phyloP scores from a whole-genome alignment of 2,888 invertebrate genomes.

The Nysson spinosus region DNA sequence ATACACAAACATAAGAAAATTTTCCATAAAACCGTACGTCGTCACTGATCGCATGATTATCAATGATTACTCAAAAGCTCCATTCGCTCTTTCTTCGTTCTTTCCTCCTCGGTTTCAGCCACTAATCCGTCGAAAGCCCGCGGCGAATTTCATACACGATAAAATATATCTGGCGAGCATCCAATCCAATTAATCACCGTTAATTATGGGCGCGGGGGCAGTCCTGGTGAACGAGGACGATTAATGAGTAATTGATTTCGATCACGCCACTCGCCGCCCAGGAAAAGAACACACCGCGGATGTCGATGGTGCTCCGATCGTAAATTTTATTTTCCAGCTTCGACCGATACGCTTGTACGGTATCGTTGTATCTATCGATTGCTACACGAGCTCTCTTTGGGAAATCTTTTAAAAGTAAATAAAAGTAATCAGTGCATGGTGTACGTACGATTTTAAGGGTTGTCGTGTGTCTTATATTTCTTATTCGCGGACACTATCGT shows the following conservation, averaged over 20 bases:
- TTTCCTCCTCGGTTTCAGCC: conserved; percentile 31
- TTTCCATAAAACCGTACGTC: conserved; percentile 1
- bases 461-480: too few species aligned
- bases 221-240: conserved; percentile 61
- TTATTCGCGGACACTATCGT: too few species aligned
- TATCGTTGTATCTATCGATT: background rate
- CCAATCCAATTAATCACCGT: conserved; percentile 72
- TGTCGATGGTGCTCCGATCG: conserved; percentile 16
- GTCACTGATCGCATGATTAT: conserved; percentile 58
- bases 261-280: conserved; percentile 69
- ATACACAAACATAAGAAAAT: too few species aligned
- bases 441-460: too few species aligned
- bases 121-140: conserved; percentile 40
- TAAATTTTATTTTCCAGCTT: conserved; percentile 39
- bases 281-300: conserved; percentile 44
- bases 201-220: conserved; percentile 71
- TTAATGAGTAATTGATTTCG: conserved; percentile 75
- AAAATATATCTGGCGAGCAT: conserved; percentile 62
- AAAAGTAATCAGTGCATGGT: too few species aligned
- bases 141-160: conserved; percentile 63
- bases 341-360: conserved; percentile 7
- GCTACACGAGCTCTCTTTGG: too few species aligned
- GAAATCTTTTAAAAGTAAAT: too few species aligned
- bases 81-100: conserved; percentile 36
- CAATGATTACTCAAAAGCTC: conserved; percentile 64